These are phyloP conservation scores for Brachyopa scutellaris DNA, from an alignment of 2,888 invertebrate species.

Conservation along the genomic window DNA sequence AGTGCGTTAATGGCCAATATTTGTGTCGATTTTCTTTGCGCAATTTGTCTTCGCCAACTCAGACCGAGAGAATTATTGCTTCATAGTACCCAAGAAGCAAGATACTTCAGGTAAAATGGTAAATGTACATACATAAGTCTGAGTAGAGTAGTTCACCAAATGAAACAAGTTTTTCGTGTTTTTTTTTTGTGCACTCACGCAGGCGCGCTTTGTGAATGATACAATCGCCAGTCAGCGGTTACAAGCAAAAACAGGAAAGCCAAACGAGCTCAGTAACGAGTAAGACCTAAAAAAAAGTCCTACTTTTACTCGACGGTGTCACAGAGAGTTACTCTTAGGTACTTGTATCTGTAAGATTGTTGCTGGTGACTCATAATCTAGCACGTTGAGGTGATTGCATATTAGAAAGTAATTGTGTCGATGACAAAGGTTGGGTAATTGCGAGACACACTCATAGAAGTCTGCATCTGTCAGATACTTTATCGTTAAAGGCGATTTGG, in stretches of 20 bases:
- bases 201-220: conserved; percentile 15
- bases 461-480: conserved; percentile 10
- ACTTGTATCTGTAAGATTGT: conserved; percentile 15
- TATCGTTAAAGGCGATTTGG: conserved; percentile 6
- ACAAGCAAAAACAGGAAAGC: conserved; percentile 1
- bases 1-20: conserved; percentile 22
- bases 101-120: no score
- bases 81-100: not conserved
- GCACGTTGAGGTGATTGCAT: conserved; percentile 33
- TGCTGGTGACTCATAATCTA: conserved; percentile 37
- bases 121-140: no score
- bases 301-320: conserved; percentile 20
- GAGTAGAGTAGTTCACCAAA: conserved; percentile 6
- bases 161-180: conserved; percentile 57
- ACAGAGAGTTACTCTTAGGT: not conserved
- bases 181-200: conserved; percentile 22
- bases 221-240: conserved; percentile 18
- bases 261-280: conserved; percentile 22
- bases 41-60: conserved; percentile 43
- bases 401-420: conserved; percentile 46
- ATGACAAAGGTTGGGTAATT: conserved; percentile 23
- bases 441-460: conserved; percentile 19
- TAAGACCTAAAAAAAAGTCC: conserved; percentile 34
- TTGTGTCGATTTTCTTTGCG: conserved; percentile 24
- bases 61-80: not conserved